Evolutionary conservation across 2,113 vertebrate species (phyloP).

Genomic region (Asarcornis scutulata): DNA sequence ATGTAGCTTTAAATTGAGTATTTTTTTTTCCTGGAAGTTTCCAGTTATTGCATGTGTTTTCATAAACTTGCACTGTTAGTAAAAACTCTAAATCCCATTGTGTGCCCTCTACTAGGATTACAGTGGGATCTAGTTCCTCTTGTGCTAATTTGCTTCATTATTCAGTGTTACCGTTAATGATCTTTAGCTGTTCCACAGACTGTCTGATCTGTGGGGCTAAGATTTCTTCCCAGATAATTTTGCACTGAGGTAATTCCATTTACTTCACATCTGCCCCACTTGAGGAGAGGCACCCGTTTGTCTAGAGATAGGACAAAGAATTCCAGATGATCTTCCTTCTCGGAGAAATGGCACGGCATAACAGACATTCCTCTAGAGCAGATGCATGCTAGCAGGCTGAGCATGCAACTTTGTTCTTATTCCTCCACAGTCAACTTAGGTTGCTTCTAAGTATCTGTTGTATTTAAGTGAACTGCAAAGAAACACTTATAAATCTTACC

Average conservation of each 20-base stretch:
- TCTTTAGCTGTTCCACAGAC: neutral
- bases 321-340: conserved; percentile 16
- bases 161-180: neutral
- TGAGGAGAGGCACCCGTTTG: conserved; percentile 27
- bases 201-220: neutral
- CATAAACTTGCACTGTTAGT: neutral
- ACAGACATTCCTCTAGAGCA: conserved; percentile 21
- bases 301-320: conserved; percentile 12
- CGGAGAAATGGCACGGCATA: neutral
- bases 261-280: conserved; percentile 1
- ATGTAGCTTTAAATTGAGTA: neutral
- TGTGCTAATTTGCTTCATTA: neutral
- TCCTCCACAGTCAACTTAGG: neutral
- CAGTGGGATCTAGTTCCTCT: neutral
- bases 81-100: neutral
- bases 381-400: neutral
- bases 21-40: neutral
- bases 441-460: neutral
- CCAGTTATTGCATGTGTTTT: neutral
- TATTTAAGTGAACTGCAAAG: neutral
- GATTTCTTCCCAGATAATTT: neutral
- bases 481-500: neutral
- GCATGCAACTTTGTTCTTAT: neutral
- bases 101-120: neutral
- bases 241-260: conserved; percentile 9